Evolutionary conservation across 2,888 invertebrate genomes (phyloP).

Genomic region (Eupithecia subumbrata): DNA sequence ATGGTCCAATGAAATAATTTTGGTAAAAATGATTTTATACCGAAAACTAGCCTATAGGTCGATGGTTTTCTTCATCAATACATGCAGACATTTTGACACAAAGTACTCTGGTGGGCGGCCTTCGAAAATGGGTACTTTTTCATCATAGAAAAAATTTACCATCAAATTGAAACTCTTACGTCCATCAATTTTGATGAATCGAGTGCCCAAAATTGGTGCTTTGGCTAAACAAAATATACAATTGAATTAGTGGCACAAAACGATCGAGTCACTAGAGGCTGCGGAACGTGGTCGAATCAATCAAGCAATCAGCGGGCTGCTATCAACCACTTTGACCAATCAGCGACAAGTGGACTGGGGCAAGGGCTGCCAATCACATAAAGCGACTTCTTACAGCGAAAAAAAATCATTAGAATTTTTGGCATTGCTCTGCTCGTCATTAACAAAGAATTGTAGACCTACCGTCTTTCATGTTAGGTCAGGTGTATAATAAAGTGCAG

Average conservation of each 20-base stretch:
- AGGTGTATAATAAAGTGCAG: background rate
- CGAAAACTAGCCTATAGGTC: background rate
- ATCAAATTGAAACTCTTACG: background rate
- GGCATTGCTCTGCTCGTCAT: too few relatives aligned
- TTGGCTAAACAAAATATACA: constrained; percentile 36
- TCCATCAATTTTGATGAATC: constrained; percentile 10
- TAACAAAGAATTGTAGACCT: background rate
- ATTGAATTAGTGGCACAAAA: constrained; percentile 39
- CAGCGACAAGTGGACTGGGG: constrained; percentile 59
- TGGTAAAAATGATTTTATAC: background rate
- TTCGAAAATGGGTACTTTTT: background rate
- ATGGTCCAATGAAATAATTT: too few relatives aligned
- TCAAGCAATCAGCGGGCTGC: constrained; percentile 57
- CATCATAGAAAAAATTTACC: background rate
- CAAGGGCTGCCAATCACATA: constrained; percentile 25
- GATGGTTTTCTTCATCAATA: background rate
- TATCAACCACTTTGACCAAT: constrained; percentile 53
- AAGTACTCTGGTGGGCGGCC: too few relatives aligned
- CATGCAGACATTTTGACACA: background rate
- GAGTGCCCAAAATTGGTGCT: constrained; percentile 14
- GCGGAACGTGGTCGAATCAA: constrained; percentile 53
- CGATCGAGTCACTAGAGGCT: constrained; percentile 33
- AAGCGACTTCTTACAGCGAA: background rate
- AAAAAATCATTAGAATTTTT: too few relatives aligned
- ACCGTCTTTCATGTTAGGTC: background rate